phyloP scores from a whole-genome alignment of 1,140 invertebrate genomes.

The Drosophila prosaltans region DNA sequence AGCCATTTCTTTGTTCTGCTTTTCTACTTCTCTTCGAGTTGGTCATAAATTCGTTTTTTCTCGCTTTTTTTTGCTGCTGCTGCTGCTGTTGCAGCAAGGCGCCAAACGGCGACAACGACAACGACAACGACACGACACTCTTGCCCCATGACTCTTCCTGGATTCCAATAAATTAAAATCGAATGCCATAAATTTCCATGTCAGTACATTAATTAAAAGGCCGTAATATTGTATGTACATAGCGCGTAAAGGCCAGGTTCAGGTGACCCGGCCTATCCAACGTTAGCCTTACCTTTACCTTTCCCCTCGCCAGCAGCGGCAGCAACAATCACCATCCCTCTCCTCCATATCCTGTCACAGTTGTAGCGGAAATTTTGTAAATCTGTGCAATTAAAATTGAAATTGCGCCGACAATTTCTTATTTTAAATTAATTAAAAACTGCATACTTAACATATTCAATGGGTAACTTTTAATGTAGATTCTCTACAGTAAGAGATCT shows the following conservation, averaged over 20 bases:
- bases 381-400: slow-evolving; percentile 60
- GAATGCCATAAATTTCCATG: slow-evolving; percentile 80
- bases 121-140: slow-evolving; percentile 35
- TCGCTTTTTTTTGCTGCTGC: background rate
- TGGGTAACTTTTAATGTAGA: background rate
- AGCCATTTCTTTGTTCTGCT: slow-evolving; percentile 54
- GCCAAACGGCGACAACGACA: slow-evolving; percentile 52
- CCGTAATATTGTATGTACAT: slow-evolving; percentile 68
- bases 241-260: slow-evolving; percentile 58
- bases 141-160: background rate
- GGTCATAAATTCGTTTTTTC: slow-evolving; percentile 60
- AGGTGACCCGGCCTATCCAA: slow-evolving; percentile 26
- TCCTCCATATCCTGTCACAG: background rate
- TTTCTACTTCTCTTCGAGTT: slow-evolving; percentile 31
- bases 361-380: slow-evolving; percentile 45
- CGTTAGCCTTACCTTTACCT: slow-evolving; percentile 8
- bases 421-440: slow-evolving; percentile 18
- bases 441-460: slow-evolving; percentile 11
- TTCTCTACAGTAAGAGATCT: no score
- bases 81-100: slow-evolving; percentile 10
- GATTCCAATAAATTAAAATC: slow-evolving; percentile 81
- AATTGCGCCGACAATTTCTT: background rate
- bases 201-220: slow-evolving; percentile 82
- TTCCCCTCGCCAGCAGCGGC: no score
- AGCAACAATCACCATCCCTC: background rate